These are phyloP conservation scores for Leptinotarsa undecemlineata DNA, from an alignment of 1,140 invertebrate species.

Conservation along the genomic window DNA sequence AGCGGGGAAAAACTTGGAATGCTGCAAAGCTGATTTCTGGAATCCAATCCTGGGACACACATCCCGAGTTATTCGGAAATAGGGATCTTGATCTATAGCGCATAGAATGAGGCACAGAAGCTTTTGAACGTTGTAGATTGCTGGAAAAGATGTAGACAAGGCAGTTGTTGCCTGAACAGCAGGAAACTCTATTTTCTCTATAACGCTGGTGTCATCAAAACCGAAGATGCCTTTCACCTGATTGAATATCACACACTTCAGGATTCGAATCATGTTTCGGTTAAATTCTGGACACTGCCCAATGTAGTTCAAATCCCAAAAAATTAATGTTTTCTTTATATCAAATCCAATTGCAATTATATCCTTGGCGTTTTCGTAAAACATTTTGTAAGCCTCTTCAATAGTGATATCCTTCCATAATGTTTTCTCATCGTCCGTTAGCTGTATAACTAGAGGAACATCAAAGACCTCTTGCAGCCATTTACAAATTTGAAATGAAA, in stretches of 20 bases:
- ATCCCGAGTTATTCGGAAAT: conserved; percentile 98
- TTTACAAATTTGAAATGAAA: conserved; percentile 89
- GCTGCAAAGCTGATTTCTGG: conserved; percentile 91
- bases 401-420: conserved; percentile 95
- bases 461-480: conserved; percentile 98
- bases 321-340: conserved; percentile 95
- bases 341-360: conserved; percentile 98
- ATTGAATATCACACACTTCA: conserved; percentile 94
- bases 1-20: conserved; percentile 94
- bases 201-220: conserved; percentile 92
- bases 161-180: conserved; percentile 95
- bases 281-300: conserved; percentile 89
- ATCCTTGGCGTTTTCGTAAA: conserved; percentile 93
- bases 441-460: conserved; percentile 93
- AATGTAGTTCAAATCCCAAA: conserved; percentile 93
- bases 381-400: conserved; percentile 85
- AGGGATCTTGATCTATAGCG: conserved; percentile 99
- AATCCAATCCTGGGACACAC: conserved; percentile 89
- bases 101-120: conserved; percentile 95
- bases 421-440: conserved; percentile 99
- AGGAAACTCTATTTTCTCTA: conserved; percentile 97
- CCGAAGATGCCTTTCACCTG: conserved; percentile 97
- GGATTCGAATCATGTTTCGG: conserved; percentile 87
- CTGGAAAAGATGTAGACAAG: conserved; percentile 93
- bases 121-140: conserved; percentile 86